A percentile compares a stretch with the other conserved stretches of the same genome.
Evolutionary conservation across 1,140 invertebrate species (phyloP).

Genomic region (Agraylea sexmaculata): DNA sequence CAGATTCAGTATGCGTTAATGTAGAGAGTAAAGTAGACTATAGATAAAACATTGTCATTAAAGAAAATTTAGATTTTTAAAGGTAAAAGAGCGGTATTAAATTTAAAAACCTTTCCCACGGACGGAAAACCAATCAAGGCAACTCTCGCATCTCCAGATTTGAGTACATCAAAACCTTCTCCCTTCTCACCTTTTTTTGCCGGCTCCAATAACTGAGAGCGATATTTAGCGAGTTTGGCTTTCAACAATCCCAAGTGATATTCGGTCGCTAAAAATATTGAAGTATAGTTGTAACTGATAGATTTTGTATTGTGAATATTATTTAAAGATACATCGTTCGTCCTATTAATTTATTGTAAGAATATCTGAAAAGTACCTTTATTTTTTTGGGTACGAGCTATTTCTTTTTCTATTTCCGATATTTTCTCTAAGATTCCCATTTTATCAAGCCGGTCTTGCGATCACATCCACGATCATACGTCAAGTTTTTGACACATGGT

Average conservation of each 20-base stretch:
- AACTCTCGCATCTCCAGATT: constrained; percentile 97
- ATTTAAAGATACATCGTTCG: constrained; percentile 5
- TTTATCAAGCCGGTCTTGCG: constrained; percentile 33
- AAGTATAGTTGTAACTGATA: constrained; percentile 6
- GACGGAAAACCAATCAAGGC: constrained; percentile 97
- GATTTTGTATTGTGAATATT: not conserved
- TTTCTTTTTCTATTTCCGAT: constrained; percentile 96
- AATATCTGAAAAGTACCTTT: constrained; percentile 61
- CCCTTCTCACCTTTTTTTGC: constrained; percentile 93
- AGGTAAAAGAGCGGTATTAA: not conserved
- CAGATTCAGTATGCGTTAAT: constrained; percentile 88
- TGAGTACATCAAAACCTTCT: constrained; percentile 99
- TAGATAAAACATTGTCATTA: not conserved
- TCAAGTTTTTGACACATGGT: too few species aligned
- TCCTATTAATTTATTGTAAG: constrained; percentile 7
- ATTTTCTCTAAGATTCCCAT: constrained; percentile 99
- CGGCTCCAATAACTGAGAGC: constrained; percentile 90
- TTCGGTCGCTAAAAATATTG: constrained; percentile 76
- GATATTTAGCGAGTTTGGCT: constrained; percentile 96
- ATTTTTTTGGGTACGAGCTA: constrained; percentile 97
- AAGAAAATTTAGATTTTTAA: not conserved
- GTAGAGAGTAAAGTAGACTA: constrained; percentile 88
- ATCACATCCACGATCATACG: constrained; percentile 26
- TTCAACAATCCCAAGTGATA: constrained; percentile 97
- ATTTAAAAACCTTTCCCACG: constrained; percentile 65